Percentiles rank a stretch among this genome's conserved stretches.
Evolutionary conservation across 2,797 vertebrate species (phyloP).

Genomic region (Florisuga fusca): DNA sequence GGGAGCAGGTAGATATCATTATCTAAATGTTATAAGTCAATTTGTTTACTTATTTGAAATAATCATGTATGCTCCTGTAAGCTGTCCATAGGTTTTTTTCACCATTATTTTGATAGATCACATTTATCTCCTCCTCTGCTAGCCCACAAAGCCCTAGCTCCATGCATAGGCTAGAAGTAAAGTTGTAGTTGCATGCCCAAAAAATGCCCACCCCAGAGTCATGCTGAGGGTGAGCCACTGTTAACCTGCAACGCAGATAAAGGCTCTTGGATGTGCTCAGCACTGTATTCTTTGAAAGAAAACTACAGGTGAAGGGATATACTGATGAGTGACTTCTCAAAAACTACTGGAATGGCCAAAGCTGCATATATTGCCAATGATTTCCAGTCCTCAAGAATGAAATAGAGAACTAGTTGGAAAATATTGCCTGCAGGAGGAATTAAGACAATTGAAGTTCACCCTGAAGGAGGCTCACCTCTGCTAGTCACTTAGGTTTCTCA

Average conservation of each 20-base stretch:
- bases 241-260: neutral
- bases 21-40: neutral
- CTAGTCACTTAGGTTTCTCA: neutral
- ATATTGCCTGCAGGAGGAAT: neutral
- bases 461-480: neutral
- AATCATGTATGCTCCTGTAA: constrained; percentile 6
- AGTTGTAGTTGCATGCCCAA: neutral
- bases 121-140: neutral
- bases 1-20: neutral
- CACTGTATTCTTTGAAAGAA: neutral
- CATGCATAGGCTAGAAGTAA: neutral
- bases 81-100: neutral
- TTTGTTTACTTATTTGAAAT: constrained; percentile 20
- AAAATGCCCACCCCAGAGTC: neutral
- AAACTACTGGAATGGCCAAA: neutral
- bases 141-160: neutral
- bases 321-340: neutral
- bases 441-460: neutral
- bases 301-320: neutral
- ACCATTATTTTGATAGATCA: neutral
- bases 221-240: neutral
- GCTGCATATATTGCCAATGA: neutral
- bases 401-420: neutral
- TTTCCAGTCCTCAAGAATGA: neutral
- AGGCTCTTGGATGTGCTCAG: neutral